Evolutionary conservation across 2,888 invertebrate genomes (phyloP), one percentile per base, ranked within the genome.

Genomic region (Scaptomyza reducta): DNA sequence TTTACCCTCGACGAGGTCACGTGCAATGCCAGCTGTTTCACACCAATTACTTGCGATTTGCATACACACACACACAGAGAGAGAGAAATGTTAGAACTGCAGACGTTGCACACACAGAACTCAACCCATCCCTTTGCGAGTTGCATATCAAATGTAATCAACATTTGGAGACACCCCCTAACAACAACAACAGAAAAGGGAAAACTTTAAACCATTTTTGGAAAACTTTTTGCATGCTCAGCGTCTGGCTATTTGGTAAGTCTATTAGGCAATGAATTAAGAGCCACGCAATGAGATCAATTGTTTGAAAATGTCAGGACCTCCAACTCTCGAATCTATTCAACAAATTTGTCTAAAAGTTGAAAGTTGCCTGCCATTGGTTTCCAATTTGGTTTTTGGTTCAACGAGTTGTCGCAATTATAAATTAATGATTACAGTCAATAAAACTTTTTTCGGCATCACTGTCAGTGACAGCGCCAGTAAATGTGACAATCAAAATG

Each of bases 131-230:
- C 14, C 4, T 7, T 14, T 45, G 18, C 38, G 35, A 18, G 40
- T 29, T 84, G 79, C 87, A 84, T 87, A 71, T 87, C 79, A 82
- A 84, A 81, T 89, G 88, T 87, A 89, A 84, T 87, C 89, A 89
- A 89, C 82, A 81, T 58, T 62, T 67, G 41, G 67, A 44, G 49
- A 57, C 47, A 41, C 33, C 33, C 49, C 14, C 33, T 31, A 1
- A 14, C 11, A 4, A 5, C 46, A 25, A 2, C 46, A 27, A 5
- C 4, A 33, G n/a, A 35, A n/a, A 31, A 33, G n/a, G 14, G 10
- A 31, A 35, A 72, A 55, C 51, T 60, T 73, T 77, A 38, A 53
- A 44, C 53, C 68, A 50, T 58, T 60, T 33, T 58, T 49, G 51
- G 38, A 14, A 49, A 66, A 78, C 40, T 49, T 54, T 73, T 68